Conservation (phyloP, 2,797 vertebrate species). For the Petrocephalus sullivani region DNA sequence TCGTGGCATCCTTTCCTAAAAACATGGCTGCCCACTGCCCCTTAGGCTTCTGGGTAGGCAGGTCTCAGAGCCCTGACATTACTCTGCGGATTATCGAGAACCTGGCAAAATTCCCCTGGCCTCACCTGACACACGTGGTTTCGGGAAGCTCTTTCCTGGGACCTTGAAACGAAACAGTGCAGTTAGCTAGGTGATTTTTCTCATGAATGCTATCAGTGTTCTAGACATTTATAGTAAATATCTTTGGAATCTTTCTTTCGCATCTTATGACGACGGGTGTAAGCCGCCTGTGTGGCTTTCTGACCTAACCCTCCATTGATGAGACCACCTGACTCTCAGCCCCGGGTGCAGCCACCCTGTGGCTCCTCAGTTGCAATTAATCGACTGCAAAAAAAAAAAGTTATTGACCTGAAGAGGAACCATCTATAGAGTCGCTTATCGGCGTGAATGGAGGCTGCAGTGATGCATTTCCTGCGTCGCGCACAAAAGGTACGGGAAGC, state of each 20-base stretch:
- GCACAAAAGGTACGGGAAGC: background rate
- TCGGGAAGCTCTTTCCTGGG: slow-evolving; percentile 44
- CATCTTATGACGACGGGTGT: background rate
- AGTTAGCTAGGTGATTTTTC: background rate
- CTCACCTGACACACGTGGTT: slow-evolving; percentile 33
- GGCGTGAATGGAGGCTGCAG: slow-evolving; percentile 13
- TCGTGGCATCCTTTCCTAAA: background rate
- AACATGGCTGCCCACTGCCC: background rate
- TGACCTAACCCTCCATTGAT: background rate
- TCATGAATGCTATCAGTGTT: background rate
- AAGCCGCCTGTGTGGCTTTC: background rate
- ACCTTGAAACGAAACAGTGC: slow-evolving; percentile 21
- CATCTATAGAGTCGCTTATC: slow-evolving; percentile 25
- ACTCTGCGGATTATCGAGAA: slow-evolving; percentile 32
- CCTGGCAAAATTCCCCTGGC: slow-evolving; percentile 53
- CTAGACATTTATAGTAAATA: background rate
- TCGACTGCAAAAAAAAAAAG: slow-evolving; percentile 15
- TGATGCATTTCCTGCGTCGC: slow-evolving; percentile 17
- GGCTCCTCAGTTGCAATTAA: slow-evolving; percentile 33
- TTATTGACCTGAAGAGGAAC: slow-evolving; percentile 31
- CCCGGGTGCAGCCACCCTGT: slow-evolving; percentile 22
- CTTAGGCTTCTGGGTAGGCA: background rate
- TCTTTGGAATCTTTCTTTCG: background rate
- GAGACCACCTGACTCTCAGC: slow-evolving; percentile 32
- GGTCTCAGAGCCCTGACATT: background rate